Conservation (phyloP, 2,113 vertebrate genomes). For the Grus americana region DNA sequence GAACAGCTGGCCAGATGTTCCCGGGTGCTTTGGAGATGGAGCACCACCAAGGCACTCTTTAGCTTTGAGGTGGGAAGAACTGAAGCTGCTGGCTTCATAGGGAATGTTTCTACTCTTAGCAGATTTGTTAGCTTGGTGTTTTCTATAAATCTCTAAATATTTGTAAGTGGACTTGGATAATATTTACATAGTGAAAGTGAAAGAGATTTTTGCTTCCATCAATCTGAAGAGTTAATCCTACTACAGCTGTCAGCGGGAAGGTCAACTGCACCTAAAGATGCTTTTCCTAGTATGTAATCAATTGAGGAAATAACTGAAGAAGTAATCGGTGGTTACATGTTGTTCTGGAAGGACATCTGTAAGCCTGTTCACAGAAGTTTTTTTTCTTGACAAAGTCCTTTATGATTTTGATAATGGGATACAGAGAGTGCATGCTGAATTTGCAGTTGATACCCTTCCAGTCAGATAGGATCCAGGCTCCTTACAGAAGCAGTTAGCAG, state of each 20-base stretch:
- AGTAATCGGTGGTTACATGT: neutral
- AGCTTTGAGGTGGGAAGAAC: neutral
- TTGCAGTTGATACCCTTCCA: neutral
- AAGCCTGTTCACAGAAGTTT: neutral
- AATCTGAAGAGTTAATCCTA: neutral
- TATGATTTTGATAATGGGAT: neutral
- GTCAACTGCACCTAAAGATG: neutral
- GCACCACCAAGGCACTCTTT: neutral
- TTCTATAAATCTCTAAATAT: neutral
- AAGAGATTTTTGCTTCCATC: neutral
- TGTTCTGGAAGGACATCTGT: neutral
- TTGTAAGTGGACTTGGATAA: neutral
- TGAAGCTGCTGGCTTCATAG: neutral
- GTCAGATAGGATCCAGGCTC: neutral
- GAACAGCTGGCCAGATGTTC: neutral
- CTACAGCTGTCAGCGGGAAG: neutral
- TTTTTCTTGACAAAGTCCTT: neutral
- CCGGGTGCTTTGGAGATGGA: neutral
- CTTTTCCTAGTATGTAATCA: neutral
- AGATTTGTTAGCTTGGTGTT: neutral
- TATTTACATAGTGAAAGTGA: neutral
- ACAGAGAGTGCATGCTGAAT: neutral
- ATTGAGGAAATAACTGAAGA: neutral
- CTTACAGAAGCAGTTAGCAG: neutral
- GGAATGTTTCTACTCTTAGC: neutral